Base-by-base conservation (phyloP, 2,888 invertebrate species). In the Habroteleia sp. region DNA sequence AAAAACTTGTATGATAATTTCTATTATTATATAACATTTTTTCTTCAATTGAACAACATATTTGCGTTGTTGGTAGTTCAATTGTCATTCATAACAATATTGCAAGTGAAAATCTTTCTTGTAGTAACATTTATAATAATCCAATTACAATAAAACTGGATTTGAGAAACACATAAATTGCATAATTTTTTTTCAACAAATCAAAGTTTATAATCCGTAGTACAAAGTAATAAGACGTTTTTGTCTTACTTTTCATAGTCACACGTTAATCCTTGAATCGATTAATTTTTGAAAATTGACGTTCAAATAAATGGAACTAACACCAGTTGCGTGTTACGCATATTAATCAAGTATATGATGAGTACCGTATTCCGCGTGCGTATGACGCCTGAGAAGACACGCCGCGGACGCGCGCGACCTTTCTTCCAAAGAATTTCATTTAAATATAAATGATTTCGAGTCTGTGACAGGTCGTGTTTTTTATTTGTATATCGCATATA, bases 311-410 rank as follows among this genome's bases (percentile, higher is more conserved):
- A 60, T 52, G 52, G 48, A 37, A 60, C 60, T 42, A 25, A 63
- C 50, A 41, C 1, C 13, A 31, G 54, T 6, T 8, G 48, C 37
- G 13, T 42, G 48, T 17, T 29, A 29, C 37, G 72, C 63, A 72
- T 72, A 56, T 65, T 48, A 72, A 72, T 72, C 27, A 29, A 31
- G 23, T 42, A 50, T 20, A 5, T 58, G 23, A 10, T 56, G 58
- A 72, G 63, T 58, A 73, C 65, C 50, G 65, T 73, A 73, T 73
- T 73, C 72, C 58, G 48, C 41, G 42, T 50, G 73, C 73, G 73
- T 73, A 39, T 41, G 6, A 33, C 46, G 58, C 46, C 65, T 31
- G 39, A 52, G 63, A 48, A 58, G 52, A 74, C 46, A 16, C 35
- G 42, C 56, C 13, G 33, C 35, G 37, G 29, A 35, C 66, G 33